Evolutionary conservation across 2,113 vertebrate genomes (phyloP), one percentile per base, ranked within the genome.

Genomic region (Tonatia bakeri): DNA sequence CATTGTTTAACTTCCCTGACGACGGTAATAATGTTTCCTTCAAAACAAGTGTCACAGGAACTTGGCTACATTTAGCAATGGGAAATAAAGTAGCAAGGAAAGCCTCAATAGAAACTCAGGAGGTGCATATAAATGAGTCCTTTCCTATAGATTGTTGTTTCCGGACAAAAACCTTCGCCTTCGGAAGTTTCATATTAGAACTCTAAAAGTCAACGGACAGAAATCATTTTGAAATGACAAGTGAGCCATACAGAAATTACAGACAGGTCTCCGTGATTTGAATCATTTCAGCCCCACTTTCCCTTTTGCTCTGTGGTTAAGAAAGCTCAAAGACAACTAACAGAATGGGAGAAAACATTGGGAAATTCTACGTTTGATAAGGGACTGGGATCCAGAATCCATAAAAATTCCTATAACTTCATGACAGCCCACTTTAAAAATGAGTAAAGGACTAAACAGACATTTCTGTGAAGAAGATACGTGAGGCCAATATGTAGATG

Each of bases 21-120:
- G 54, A 88, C 1, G 38, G 95, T 56, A 69, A 64, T 84, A 87
- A 92, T 28, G 91, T 91, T 95, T 95, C 82, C 80, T 95, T 95
- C 31, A 73, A 96, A 96, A 95, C 61, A 84, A 94, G 87, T 31
- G 77, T 79, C 84, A 84, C 54, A 61, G 76, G 73, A 97, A 94
- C 43, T 73, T 97, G 92, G 85, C 80, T 76, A 73, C 56, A 3
- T 54, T 97, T 92, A 82, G 15, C 73, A 92, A 73, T 36, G 50
- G 45, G 91, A 95, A 96, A 94, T 94, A 50, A 94, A 97, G 47
- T 26, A 28, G 70, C 87, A 92, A 90, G 76, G 82, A 84, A 94
- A 96, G 76, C 70, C n/a, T 88, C 67, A 43, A 47, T 36, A 80
- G 64, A 87, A 84, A 72, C n/a, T 52, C 54, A 75, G 65, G 65